Evolutionary conservation across 2,797 vertebrate species (phyloP).

Genomic region (Chrysocyon brachyurus): DNA sequence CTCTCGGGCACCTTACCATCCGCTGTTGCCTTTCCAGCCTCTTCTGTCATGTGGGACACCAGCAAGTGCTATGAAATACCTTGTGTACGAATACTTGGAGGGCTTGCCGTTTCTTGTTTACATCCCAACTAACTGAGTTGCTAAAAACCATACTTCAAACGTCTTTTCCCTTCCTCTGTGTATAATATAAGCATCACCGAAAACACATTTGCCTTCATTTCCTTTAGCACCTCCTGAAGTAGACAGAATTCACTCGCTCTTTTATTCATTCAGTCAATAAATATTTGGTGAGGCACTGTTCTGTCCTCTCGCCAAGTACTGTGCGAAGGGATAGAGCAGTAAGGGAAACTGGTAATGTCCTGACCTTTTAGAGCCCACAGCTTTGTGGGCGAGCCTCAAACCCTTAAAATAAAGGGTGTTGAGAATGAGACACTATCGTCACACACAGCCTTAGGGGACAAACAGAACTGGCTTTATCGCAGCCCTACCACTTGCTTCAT

Average conservation of each 20-base stretch:
- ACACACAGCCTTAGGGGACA: not conserved
- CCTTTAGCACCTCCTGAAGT: slow-evolving; percentile 74
- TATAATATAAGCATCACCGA: slow-evolving; percentile 54
- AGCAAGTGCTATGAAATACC: not conserved
- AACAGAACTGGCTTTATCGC: not conserved
- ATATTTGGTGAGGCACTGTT: slow-evolving; percentile 6
- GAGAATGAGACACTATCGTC: not conserved
- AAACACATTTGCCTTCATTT: not conserved
- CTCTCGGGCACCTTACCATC: not conserved
- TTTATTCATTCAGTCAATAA: slow-evolving; percentile 7
- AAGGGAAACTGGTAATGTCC: not conserved
- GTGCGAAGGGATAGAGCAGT: not conserved
- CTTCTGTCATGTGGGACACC: not conserved
- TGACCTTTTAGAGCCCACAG: not conserved
- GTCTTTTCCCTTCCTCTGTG: not conserved
- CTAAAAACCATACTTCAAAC: not conserved
- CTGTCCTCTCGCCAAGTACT: not conserved
- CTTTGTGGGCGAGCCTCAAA: not conserved
- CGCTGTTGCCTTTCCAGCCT: not conserved
- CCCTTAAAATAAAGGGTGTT: not conserved
- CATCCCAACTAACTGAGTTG: not conserved
- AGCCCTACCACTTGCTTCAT: not conserved
- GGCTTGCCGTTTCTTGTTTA: not conserved
- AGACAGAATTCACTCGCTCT: slow-evolving; percentile 43
- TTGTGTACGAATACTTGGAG: not conserved